Evolutionary conservation across 2,113 vertebrate species (phyloP), one percentile per base, ranked within the genome.

Genomic region (Pachyramphus minor): DNA sequence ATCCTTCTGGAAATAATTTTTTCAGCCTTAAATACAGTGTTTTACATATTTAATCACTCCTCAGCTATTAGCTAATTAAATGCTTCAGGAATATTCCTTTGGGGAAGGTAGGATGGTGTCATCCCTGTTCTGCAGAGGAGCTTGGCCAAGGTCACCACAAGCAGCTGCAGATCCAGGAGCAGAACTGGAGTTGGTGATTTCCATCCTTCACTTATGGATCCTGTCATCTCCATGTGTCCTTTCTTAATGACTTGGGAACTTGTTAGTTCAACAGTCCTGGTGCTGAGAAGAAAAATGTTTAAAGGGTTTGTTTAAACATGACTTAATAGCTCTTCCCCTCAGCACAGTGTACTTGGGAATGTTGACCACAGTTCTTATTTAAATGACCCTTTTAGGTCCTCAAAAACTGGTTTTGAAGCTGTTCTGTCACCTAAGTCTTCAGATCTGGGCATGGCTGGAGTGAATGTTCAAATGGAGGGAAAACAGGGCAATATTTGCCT

Each of bases 1-100:
- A 23, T 4, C 73, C 87, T 89, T 80, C 84, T 92, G 84, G 66
- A 94, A 95, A 49, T 84, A 0, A 49, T 25, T 92, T 49, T 56
- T 82, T 75, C 58, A 82, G 84, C 12, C 41, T 96, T 96, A 96
- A 96, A 95, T 76, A 93, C 81, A 75, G 74, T 16, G 9, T 58
- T 91, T 89, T 35, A 45, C 28, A 7, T 66, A 84, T 93, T 95
- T 96, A 97, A 96, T 97, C 84, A 95, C 91, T 91, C n/a, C 66
- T 93, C 56, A 79, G 81, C 72, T 35, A 8, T 75, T 72, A 90
- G 88, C 81, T 97, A 89, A 97, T 96, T 87, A 95, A 90, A 75
- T 13, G 2, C 49, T 89, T 56, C 50, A 52, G 47, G 53, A 47
- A 6, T 52, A 25, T 20, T 69, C 96, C 92, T 60, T 7, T 68